Percentiles rank a stretch among this genome's conserved stretches.
Evolutionary conservation across 2,797 vertebrate species (phyloP).

Genomic region (Monodelphis domestica): DNA sequence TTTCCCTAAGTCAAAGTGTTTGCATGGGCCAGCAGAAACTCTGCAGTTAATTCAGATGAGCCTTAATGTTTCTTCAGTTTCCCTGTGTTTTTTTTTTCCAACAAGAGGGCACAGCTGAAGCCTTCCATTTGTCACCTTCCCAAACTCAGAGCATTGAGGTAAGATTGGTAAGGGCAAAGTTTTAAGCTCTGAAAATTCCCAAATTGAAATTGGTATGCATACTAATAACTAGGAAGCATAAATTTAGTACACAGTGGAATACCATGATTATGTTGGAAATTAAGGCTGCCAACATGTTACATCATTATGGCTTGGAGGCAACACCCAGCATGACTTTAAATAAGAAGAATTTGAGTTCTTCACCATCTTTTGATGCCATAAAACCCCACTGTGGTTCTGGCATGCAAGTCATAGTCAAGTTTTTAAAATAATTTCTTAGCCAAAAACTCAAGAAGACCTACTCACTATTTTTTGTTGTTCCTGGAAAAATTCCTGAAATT

Average conservation of each 20-base stretch:
- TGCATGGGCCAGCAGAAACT: neutral
- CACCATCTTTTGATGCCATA: slow-evolving; percentile 30
- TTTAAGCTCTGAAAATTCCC: neutral
- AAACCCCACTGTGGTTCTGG: neutral
- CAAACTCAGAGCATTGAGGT: neutral
- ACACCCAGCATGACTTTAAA: neutral
- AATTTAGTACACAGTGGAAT: neutral
- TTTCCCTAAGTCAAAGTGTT: neutral
- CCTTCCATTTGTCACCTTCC: neutral
- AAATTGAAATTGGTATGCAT: neutral
- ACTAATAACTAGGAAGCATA: neutral
- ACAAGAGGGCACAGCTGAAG: neutral
- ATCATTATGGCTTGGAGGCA: neutral
- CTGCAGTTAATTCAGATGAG: neutral
- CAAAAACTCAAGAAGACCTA: slow-evolving; percentile 57
- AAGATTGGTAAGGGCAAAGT: neutral
- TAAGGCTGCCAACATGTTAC: neutral
- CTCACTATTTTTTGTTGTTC: slow-evolving; percentile 45
- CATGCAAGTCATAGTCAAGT: slow-evolving; percentile 28
- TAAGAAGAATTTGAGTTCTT: slow-evolving; percentile 49
- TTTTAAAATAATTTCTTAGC: slow-evolving; percentile 76
- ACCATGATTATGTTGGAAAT: neutral
- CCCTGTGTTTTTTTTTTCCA: neutral
- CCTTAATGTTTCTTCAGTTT: neutral
- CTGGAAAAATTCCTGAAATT: slow-evolving; percentile 60